Base-by-base conservation (phyloP, 2,797 vertebrate genomes). In the Myripristis murdjan region DNA sequence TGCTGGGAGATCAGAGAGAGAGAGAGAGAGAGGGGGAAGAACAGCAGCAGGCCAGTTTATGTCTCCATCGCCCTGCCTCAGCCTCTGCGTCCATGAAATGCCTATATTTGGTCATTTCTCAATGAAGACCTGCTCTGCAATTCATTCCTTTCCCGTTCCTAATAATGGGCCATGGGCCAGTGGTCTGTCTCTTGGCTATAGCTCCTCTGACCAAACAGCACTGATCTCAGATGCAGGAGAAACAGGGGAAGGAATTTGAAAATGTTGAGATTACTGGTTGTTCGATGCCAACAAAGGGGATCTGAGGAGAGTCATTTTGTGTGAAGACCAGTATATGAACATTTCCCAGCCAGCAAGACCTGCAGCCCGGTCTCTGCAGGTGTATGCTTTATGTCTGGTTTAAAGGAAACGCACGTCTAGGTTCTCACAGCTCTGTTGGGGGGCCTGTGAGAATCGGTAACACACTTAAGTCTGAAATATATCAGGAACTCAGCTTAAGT, bases 81-180 rank as follows among this genome's bases (percentile, higher is more conserved):
- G 85, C 66, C 81, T 88, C 79, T 77, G 80, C 67, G 84, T 90
- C 85, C 85, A 83, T 49, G 43, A 95, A 92, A 94, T 95, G 94
- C 77, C 95, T 92, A 93, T 95, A 95, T 95, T 94, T 95, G 95
- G 95, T 92, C 82, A 95, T 93, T 91, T 95, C 85, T 92, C 85
- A 87, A 88, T 89, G 92, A 82, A 84, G 74, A 71, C 89, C 89
- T 63, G 67, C 82, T 77, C 90, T 88, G 82, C 66, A 81, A 90
- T 87, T 92, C 95, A 95, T 95, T 95, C 94, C 95, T 93, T 93
- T 92, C 90, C 82, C 5, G 70, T 93, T 94, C 87, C 91, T 93
- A 94, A 94, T 93, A 93, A 91, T 69, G 87, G 93, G 92, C 92
- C 49, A 53, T 63, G 24, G 64, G 92, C 94, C 95, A 94, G 84